These are phyloP conservation scores for Channallabes apus DNA, from an alignment of 2,797 vertebrate genomes.

Conservation along the genomic window DNA sequence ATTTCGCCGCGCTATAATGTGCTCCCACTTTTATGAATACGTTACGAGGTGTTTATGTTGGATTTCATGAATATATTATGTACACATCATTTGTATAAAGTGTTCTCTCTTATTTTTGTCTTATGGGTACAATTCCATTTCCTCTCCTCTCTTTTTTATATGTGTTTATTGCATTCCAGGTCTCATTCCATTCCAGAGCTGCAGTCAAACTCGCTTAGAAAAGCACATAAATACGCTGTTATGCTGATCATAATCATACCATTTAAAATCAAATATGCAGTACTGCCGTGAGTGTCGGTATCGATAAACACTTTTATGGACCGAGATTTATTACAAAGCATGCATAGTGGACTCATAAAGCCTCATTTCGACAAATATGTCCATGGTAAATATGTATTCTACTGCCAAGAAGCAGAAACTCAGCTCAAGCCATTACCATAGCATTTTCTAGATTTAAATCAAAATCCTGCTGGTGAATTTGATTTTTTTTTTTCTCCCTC, in stretches of 20 bases:
- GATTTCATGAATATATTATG: constrained; percentile 2
- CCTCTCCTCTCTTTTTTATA: background rate
- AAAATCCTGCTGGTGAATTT: background rate
- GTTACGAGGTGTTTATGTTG: constrained; percentile 7
- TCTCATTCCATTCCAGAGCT: background rate
- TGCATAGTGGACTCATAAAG: constrained; percentile 3
- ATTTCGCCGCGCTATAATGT: background rate
- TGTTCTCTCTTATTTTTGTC: background rate
- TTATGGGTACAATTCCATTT: constrained; percentile 12
- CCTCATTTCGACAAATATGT: constrained; percentile 14
- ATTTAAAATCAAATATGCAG: constrained; percentile 37
- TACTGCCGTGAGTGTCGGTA: background rate
- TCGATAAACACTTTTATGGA: constrained; percentile 37
- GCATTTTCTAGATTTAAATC: constrained; percentile 29
- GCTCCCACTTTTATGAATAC: constrained; percentile 6
- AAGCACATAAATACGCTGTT: constrained; percentile 14
- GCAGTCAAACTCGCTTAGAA: constrained; percentile 4
- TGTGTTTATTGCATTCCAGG: constrained; percentile 3
- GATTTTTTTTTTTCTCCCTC: background rate
- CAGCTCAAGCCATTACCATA: constrained; percentile 9
- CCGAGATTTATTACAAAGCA: constrained; percentile 25
- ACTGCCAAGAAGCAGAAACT: constrained; percentile 17
- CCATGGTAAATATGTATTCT: constrained; percentile 13
- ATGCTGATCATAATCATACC: constrained; percentile 29
- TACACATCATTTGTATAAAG: background rate